A percentile compares a stretch with the other conserved stretches of the same genome.
These are phyloP conservation scores for Lomographa bimaculata DNA, from an alignment of 2,888 invertebrate species.

Conservation along the genomic window DNA sequence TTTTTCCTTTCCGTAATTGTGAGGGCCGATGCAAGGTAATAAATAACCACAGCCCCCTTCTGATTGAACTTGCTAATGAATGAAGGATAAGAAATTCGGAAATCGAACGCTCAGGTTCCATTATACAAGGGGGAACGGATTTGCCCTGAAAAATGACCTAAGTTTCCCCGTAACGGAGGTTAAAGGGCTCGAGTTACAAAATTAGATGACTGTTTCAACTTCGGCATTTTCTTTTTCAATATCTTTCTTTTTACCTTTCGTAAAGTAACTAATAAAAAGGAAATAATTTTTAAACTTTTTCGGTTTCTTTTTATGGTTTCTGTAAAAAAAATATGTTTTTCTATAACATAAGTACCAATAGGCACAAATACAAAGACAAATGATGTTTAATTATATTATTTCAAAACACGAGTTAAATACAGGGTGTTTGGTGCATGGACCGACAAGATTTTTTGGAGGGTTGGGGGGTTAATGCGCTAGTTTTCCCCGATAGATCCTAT, in stretches of 20 bases:
- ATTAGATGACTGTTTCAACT: constrained; percentile 20
- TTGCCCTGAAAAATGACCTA: constrained; percentile 68
- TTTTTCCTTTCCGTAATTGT: constrained; percentile 81
- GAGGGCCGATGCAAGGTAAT: constrained; percentile 78
- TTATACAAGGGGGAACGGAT: constrained; percentile 46
- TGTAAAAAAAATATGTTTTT: too few relatives aligned
- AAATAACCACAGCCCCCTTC: constrained; percentile 77
- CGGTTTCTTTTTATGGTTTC: constrained; percentile 15
- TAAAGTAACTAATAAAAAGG: constrained; percentile 18
- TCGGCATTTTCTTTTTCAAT: constrained; percentile 24
- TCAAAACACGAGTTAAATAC: too few relatives aligned
- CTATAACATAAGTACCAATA: too few relatives aligned
- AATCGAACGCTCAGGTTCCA: constrained; percentile 62
- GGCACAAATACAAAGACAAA: too few relatives aligned
- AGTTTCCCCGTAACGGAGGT: constrained; percentile 49
- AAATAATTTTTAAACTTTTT: constrained; percentile 18
- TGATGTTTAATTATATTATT: too few relatives aligned
- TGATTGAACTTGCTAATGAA: constrained; percentile 84
- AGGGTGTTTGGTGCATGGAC: too few relatives aligned
- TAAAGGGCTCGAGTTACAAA: constrained; percentile 21
- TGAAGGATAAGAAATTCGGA: constrained; percentile 77
- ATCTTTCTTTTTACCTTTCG: constrained; percentile 18
- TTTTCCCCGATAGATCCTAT: too few relatives aligned
- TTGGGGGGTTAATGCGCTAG: too few relatives aligned
- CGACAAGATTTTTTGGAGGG: too few relatives aligned